phyloP scores from a whole-genome alignment of 2,797 vertebrate species.

The Sebastolobus alascanus region DNA sequence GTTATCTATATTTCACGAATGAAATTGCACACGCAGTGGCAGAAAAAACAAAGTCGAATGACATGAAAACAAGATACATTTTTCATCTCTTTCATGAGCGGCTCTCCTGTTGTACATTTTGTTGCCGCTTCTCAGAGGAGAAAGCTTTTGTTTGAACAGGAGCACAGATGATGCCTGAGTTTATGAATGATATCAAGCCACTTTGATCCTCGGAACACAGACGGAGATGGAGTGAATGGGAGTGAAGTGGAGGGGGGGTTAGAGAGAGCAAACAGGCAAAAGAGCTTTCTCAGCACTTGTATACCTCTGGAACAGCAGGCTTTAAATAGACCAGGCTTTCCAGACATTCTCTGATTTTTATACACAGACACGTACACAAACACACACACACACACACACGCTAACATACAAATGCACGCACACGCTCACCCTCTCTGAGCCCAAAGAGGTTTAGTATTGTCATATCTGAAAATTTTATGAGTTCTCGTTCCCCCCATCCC shows the following conservation, averaged over 20 bases:
- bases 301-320: constrained; percentile 57
- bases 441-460: constrained; percentile 60
- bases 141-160: constrained; percentile 68
- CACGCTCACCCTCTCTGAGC: constrained; percentile 48
- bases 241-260: constrained; percentile 41
- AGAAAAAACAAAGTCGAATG: constrained; percentile 38
- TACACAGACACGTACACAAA: constrained; percentile 21
- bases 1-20: constrained; percentile 64
- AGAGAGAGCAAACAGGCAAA: constrained; percentile 54
- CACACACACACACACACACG: constrained; percentile 19
- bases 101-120: constrained; percentile 37
- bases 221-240: constrained; percentile 61
- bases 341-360: constrained; percentile 64
- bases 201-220: constrained; percentile 55
- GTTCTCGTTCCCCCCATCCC: constrained; percentile 14
- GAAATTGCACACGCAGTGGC: constrained; percentile 30
- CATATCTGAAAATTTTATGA: constrained; percentile 81
- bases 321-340: constrained; percentile 77
- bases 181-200: constrained; percentile 73
- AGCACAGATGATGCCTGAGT: constrained; percentile 40
- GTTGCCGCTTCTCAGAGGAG: constrained; percentile 17
- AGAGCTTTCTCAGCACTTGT: constrained; percentile 79
- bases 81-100: constrained; percentile 54
- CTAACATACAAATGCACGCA: constrained; percentile 37
- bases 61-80: constrained; percentile 66